phyloP scores from a whole-genome alignment of 2,113 vertebrate species.

The Nansenia antarctica region DNA sequence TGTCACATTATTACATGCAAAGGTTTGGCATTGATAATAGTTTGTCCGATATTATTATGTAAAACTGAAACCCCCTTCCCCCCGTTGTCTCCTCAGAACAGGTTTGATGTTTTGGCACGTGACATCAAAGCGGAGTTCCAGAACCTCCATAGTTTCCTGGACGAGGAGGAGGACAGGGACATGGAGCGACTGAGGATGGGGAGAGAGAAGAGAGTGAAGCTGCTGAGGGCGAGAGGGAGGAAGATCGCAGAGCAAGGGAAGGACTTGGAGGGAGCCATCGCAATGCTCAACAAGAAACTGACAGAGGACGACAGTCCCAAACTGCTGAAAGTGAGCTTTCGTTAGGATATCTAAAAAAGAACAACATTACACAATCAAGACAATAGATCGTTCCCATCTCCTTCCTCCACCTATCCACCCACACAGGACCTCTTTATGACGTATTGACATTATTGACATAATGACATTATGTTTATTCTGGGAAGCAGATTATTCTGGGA shows the following conservation, averaged over 20 bases:
- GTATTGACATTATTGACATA: too few relatives aligned
- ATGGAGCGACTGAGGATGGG: conserved; percentile 66
- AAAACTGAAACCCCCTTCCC: neutral
- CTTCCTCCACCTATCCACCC: too few relatives aligned
- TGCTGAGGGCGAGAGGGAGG: conserved; percentile 72
- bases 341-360: neutral
- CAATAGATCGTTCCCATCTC: too few relatives aligned
- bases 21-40: too few relatives aligned
- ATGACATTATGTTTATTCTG: too few relatives aligned
- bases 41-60: too few relatives aligned
- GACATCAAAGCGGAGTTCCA: conserved; percentile 73
- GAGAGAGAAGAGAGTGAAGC: conserved; percentile 64
- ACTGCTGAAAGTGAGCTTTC: conserved; percentile 70
- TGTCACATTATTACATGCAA: too few relatives aligned
- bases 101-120: conserved; percentile 68
- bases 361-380: too few relatives aligned
- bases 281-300: conserved; percentile 70
- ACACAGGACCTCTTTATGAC: too few relatives aligned
- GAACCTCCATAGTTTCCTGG: conserved; percentile 74
- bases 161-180: conserved; percentile 68
- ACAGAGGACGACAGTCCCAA: conserved; percentile 70
- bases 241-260: conserved; percentile 67
- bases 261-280: conserved; percentile 69
- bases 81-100: conserved; percentile 43
- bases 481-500: too few relatives aligned